Conservation (phyloP, 2,797 vertebrate species). For the Oreortyx pictus region DNA sequence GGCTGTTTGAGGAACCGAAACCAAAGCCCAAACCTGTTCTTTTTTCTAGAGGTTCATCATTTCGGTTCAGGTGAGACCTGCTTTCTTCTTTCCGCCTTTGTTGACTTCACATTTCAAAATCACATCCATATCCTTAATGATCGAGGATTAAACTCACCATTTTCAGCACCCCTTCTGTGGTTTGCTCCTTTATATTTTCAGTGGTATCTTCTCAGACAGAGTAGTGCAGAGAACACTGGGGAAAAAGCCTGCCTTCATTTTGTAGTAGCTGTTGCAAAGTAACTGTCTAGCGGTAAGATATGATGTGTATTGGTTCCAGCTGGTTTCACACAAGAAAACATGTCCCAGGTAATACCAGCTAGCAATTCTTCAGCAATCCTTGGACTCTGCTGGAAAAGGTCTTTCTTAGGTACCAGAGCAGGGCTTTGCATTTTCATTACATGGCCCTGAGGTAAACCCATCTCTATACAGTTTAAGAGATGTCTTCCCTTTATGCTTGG, state of each 20-base stretch:
- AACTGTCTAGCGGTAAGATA: not conserved
- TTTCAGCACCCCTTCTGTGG: not conserved
- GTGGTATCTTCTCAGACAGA: not conserved
- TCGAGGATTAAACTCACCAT: not conserved
- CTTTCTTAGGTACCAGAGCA: not conserved
- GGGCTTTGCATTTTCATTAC: not conserved
- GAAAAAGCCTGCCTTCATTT: not conserved
- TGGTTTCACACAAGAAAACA: not conserved
- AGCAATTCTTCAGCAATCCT: not conserved
- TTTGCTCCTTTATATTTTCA: not conserved
- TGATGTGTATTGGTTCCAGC: not conserved
- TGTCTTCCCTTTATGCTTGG: not conserved
- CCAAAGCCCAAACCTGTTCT: slow-evolving; percentile 96
- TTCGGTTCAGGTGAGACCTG: slow-evolving; percentile 92
- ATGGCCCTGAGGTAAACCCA: not conserved
- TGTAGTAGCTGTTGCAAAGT: not conserved
- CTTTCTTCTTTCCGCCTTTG: not conserved
- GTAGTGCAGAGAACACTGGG: not conserved
- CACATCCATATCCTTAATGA: not conserved
- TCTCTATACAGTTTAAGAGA: not conserved
- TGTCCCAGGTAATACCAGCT: not conserved
- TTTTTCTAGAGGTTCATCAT: slow-evolving; percentile 96
- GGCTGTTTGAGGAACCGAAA: slow-evolving; percentile 97
- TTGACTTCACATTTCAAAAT: not conserved
- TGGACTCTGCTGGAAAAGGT: not conserved